Evolutionary conservation across 2,113 vertebrate species (phyloP).

Genomic region (Aleadryas rufinucha): DNA sequence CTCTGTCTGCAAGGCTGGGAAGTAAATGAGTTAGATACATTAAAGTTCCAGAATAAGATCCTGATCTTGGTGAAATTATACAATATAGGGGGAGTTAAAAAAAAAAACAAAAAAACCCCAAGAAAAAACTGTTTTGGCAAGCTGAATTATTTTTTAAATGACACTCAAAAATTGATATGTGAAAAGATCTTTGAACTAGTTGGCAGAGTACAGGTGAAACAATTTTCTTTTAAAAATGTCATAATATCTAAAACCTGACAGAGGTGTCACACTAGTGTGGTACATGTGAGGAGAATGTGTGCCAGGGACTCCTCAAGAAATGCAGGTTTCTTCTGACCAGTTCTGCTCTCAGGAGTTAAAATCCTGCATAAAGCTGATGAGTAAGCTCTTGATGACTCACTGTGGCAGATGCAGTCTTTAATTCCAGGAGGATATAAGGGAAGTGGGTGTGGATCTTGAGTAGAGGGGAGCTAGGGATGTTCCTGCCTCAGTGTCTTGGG

Average conservation of each 20-base stretch:
- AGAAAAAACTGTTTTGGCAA: background rate
- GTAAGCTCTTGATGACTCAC: conserved; percentile 61
- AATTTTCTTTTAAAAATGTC: background rate
- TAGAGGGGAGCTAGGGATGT: conserved; percentile 45
- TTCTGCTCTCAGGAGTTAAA: conserved; percentile 41
- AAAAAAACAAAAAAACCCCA: too few relatives aligned
- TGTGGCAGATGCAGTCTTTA: conserved; percentile 54
- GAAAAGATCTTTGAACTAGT: background rate
- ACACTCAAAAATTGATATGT: background rate
- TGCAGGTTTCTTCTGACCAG: conserved; percentile 5
- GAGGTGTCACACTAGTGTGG: background rate
- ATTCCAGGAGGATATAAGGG: conserved; percentile 23
- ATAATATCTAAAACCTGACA: background rate
- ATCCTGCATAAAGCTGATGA: conserved; percentile 53
- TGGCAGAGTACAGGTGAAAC: background rate
- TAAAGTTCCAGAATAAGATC: background rate
- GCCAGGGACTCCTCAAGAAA: conserved; percentile 4
- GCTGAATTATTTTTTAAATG: background rate
- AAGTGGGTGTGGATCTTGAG: conserved; percentile 40
- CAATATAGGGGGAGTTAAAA: background rate
- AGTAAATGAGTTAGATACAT: background rate
- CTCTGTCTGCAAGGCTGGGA: background rate
- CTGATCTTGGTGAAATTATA: background rate
- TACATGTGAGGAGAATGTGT: background rate
- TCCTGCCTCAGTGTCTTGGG: conserved; percentile 23